Evolutionary conservation across 2,113 vertebrate species (phyloP), one percentile per base, ranked within the genome.

Genomic region (Aptenodytes patagonicus): DNA sequence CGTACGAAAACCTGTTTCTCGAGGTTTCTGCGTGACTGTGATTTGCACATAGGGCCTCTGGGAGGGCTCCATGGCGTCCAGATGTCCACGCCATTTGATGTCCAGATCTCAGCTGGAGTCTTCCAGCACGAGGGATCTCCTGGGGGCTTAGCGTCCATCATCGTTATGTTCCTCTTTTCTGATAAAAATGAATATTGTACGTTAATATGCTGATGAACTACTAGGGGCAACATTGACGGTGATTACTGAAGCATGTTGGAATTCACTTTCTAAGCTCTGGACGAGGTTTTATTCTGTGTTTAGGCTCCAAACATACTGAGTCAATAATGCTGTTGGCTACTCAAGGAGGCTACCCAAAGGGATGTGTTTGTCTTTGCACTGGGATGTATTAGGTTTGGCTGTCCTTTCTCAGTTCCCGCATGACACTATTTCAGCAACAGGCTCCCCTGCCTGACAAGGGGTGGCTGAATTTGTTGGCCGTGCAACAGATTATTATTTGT

Each of bases 1-100:
- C 8, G 0, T 36, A 40, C 11, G 19, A 44, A 60, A 87, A 92
- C 72, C 58, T 65, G 42, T 81, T 97, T 83, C 58, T 97, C 20
- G 2, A 94, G 57, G 93, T 95, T 94, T 44, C 88, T 93, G 4
- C 2, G 1, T 29, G 82, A 76, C 85, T 85, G 85, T 90, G 58
- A 83, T 96, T 96, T 97, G 90, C 89, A 91, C 75, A 47, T 42
- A 6, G 26, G 85, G 82, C 49, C 77, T 85, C 83, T 93, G 89
- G 91, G 21, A 94, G 73, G 68, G 69, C 28, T 51, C 96, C 79
- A 87, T 22, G 10, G 88, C 8, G 0, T 66, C 42, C 42, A 42
- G 42, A 42, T 42, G 42, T 42, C 42, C 42, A 42, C 10, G 36
- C 89, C 31, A 13, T 97, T 97, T 91, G 52, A 75, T 76, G 70